These are phyloP conservation scores for Harmothoe impar DNA, from an alignment of 2,888 invertebrate species.

Conservation along the genomic window DNA sequence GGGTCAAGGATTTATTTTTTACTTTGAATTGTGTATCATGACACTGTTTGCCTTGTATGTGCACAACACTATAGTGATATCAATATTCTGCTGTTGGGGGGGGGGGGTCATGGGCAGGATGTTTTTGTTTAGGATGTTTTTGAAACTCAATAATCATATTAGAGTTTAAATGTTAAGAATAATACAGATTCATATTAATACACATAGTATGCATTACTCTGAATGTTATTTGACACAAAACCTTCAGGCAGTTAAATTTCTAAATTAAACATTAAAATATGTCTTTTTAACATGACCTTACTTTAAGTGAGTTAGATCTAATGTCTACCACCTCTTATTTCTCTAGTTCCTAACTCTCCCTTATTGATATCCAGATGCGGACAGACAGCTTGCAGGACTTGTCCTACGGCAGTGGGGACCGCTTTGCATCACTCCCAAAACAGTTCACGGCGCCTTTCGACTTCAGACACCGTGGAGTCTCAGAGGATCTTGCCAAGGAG, in stretches of 20 bases:
- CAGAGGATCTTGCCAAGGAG: conserved; percentile 57
- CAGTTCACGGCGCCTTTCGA: conserved; percentile 58
- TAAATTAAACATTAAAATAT: no score
- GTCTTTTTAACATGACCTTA: no score
- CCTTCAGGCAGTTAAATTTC: no score
- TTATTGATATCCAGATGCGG: conserved; percentile 74
- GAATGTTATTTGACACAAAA: no score
- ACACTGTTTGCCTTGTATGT: background rate
- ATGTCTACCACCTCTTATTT: background rate
- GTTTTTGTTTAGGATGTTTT: no score
- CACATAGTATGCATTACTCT: no score
- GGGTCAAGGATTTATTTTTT: background rate
- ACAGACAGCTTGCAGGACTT: conserved; percentile 82
- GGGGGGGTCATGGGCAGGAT: no score
- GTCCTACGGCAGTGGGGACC: conserved; percentile 69
- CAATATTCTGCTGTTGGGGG: no score
- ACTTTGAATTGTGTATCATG: background rate
- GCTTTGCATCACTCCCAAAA: conserved; percentile 61
- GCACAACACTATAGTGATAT: no score
- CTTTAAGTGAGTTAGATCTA: background rate
- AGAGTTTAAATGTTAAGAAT: no score
- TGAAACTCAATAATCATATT: no score
- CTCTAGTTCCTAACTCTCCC: background rate
- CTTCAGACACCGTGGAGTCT: conserved; percentile 43
- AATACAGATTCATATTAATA: no score